A percentile compares a stretch with the other conserved stretches of the same genome.
Evolutionary conservation across 1,140 invertebrate genomes (phyloP).

Genomic region (Drosophila mojavensis): DNA sequence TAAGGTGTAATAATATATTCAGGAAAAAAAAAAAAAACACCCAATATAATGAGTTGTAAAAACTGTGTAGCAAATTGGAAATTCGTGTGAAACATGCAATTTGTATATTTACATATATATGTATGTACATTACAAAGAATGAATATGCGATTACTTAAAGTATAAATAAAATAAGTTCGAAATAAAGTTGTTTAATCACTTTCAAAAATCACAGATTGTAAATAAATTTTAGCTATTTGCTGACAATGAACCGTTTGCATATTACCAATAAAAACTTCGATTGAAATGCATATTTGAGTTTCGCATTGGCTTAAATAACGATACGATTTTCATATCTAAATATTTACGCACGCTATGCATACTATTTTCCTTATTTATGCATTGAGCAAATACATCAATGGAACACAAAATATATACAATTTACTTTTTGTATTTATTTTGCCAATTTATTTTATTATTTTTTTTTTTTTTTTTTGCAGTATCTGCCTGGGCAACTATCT

Average conservation of each 20-base stretch:
- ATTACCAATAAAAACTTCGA: not conserved
- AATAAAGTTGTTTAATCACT: no score
- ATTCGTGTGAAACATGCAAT: no score
- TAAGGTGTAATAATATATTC: not conserved
- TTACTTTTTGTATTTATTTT: constrained; percentile 6
- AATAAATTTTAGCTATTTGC: not conserved
- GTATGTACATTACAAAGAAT: no score
- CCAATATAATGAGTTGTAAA: constrained; percentile 7
- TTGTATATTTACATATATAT: no score
- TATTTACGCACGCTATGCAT: not conserved
- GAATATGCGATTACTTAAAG: no score
- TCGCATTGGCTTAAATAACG: no score
- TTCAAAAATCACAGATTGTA: not conserved
- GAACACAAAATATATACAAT: constrained; percentile 3
- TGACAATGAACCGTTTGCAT: not conserved
- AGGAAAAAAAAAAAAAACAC: not conserved
- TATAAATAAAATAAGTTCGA: no score
- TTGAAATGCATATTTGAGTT: no score
- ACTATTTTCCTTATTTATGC: not conserved
- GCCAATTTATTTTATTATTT: no score
- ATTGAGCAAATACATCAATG: constrained; percentile 8
- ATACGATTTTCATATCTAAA: not conserved
- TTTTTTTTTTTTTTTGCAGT: not conserved
- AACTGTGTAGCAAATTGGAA: not conserved
- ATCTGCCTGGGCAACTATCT: constrained; percentile 34